Evolutionary conservation across 2,113 vertebrate species (phyloP).

Genomic region (Chloropsis hardwickii): DNA sequence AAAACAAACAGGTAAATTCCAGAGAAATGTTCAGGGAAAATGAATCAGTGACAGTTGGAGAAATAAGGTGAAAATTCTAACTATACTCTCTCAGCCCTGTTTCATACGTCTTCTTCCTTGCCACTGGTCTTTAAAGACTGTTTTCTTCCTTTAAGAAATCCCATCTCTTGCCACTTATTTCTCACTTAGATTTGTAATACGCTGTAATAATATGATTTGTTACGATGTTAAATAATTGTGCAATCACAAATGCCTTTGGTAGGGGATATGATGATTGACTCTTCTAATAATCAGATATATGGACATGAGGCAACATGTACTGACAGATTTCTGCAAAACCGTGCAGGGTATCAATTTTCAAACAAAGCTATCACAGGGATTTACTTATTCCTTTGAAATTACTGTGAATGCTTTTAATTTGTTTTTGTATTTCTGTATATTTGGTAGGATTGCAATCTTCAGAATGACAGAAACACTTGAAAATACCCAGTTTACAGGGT

Average conservation of each 20-base stretch:
- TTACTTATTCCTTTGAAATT: neutral
- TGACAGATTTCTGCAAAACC: neutral
- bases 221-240: neutral
- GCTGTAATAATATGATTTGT: neutral
- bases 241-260: neutral
- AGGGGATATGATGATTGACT: neutral
- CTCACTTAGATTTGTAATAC: neutral
- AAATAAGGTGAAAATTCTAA: neutral
- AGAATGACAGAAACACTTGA: neutral
- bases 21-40: neutral
- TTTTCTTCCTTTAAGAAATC: neutral
- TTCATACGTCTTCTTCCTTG: neutral
- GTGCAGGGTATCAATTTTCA: neutral
- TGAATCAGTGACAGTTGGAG: neutral
- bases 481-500: neutral
- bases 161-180: neutral
- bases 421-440: neutral
- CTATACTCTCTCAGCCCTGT: neutral
- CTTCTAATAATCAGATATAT: neutral
- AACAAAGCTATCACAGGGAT: neutral
- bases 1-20: neutral
- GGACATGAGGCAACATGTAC: neutral
- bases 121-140: neutral
- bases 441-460: neutral
- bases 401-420: neutral